Base-by-base conservation (phyloP, 1,140 invertebrate genomes). In the Orchesella cincta region DNA sequence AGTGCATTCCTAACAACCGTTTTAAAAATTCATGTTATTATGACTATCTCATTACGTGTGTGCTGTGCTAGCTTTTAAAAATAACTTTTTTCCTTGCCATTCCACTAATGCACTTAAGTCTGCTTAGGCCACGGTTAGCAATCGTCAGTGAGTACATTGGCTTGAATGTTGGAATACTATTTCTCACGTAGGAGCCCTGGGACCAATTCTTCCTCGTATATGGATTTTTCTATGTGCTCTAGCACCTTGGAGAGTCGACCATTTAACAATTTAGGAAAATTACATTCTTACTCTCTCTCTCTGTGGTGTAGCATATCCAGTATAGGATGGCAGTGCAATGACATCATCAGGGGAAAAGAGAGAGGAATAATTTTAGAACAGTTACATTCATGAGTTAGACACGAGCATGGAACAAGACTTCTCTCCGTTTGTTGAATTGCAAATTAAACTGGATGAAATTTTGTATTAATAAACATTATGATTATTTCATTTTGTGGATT, bases 11-110 rank as follows among this genome's bases (percentile, higher is more conserved):
- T 46, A 46, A 46, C 5, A 46, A 5, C 39, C 18, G 5, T 46
- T 57, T 57, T 57, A 57, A 57, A 26, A 5, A 57, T 57, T 57
- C 54, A 57, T 57, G 54, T n/a, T 57, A 57, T 5, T n/a, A 57
- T n/a, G 8, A 26, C 54, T 8, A n/a, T 57, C 8, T 57, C 54
- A 57, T 57, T 14, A 57, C 54, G 3, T 46, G 39, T 46, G 39
- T 8, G 39, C 39, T 5, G 39, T 46, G 39, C n/a, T n/a, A n/a
- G n/a, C n/a, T 46, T 46, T 46, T 46, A 46, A 8, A 46, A 5
- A 46, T 18, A 18, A 8, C 18, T 46, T 46, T 18, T 46, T 46
- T 46, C 18, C 39, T 8, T 46, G 5, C 5, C 39, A 46, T 46
- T 18, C 18, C 39, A 46, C 39, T 46, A 5, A 8, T 46, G 5